Base-by-base conservation (phyloP, 2,888 invertebrate species). In the Aporophyla lueneburgensis region DNA sequence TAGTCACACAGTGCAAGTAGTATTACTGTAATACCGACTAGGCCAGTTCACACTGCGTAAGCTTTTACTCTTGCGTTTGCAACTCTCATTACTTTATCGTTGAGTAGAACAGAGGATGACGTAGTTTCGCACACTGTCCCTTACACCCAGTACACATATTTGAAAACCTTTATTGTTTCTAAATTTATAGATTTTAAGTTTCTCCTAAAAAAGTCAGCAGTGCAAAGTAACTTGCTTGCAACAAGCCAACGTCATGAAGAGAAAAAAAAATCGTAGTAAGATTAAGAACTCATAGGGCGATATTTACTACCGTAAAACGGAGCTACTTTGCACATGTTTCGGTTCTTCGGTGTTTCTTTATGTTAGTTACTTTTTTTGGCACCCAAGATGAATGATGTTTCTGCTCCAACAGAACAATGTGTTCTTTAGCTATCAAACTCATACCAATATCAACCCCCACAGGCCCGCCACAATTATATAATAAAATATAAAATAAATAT, bases 121-220 rank as follows among this genome's bases (percentile, higher is more conserved):
- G 7, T 24, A 27, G 12, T 69, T 69, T 59, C 21, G 6, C 46
- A 80, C 59, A 76, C 73, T 46, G 9, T 80, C 59, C 33, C 59
- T 76, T 73, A 61, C 74, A 76, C 59, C 53, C 21, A 27, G 33
- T 61, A 27, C 33, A 9, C 4, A 0, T n/a, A 54, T 66, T 33
- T 21, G 51, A 54, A 56, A 56, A 67, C 16, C 16, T 14, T 33
- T 49, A 21, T n/a, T n/a, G 5, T 33, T n/a, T 54, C 14, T 27
- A 49, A 21, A 49, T 51, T 49, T 14, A 27, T 21, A 5, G 14
- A 66, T 27, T 21, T 53, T 21, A 21, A 27, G 27, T 27, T 51
- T 27, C 21, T 66, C 27, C 7, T 27, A 49, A 49, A 49, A 65
- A 24, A 65, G 19, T 19, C 24, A 0, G 19, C 24, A 46, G 46